These are phyloP conservation scores for Ariopsis seemanni DNA, from an alignment of 2,113 vertebrate species.

Conservation along the genomic window DNA sequence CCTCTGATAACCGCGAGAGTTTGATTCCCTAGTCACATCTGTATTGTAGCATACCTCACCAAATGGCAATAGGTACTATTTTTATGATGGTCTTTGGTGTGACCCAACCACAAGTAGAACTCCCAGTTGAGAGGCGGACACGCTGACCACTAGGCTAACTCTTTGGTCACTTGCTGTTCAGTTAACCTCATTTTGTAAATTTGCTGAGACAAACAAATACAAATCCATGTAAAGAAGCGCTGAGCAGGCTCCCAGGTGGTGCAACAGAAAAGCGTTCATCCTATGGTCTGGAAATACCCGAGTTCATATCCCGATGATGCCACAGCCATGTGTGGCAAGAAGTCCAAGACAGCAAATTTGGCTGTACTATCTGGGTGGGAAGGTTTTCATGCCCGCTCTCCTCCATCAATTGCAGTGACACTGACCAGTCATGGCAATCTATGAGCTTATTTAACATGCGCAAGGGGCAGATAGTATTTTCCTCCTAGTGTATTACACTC, in stretches of 20 bases:
- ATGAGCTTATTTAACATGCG: neutral
- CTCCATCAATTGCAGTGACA: neutral
- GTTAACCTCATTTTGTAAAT: neutral
- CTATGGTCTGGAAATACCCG: neutral
- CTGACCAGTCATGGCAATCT: neutral
- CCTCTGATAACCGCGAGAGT: too few species aligned
- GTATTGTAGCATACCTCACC: too few species aligned
- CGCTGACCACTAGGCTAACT: too few species aligned
- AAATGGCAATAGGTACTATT: too few species aligned
- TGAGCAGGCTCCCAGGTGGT: neutral
- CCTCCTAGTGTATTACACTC: too few species aligned
- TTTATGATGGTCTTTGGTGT: too few species aligned
- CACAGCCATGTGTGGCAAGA: neutral
- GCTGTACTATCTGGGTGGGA: neutral
- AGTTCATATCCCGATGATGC: too few species aligned
- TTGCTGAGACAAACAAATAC: neutral
- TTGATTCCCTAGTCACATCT: too few species aligned
- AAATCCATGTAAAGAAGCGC: neutral
- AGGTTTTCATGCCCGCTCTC: neutral
- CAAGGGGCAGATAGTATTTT: neutral
- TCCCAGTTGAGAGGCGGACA: too few species aligned
- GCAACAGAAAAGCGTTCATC: neutral
- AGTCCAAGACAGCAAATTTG: neutral
- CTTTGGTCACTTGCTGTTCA: too few species aligned
- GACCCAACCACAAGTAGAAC: too few species aligned